A percentile compares a stretch with the other conserved stretches of the same genome.
Conservation (phyloP, 92 coral and sea anemone species). For the Phymanthus crucifer region DNA sequence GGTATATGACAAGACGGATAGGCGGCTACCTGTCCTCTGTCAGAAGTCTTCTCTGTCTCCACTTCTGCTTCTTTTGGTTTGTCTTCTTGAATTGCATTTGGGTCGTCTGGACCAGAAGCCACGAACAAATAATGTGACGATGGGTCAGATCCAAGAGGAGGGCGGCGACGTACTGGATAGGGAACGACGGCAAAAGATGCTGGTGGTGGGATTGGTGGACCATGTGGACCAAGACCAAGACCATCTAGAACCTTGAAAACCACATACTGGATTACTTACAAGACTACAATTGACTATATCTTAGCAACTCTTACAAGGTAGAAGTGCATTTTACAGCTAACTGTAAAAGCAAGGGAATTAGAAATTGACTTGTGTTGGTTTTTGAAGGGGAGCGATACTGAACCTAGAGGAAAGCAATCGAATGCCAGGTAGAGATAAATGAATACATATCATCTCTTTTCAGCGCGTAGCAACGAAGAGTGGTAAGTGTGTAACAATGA, state of each 20-base stretch:
- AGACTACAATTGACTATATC: not conserved
- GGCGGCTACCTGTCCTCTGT: slow-evolving; percentile 63
- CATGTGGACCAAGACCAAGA: slow-evolving; percentile 91
- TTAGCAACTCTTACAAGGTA: not conserved
- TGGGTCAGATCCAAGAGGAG: slow-evolving; percentile 90
- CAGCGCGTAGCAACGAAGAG: no score
- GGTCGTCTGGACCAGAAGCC: slow-evolving; percentile 88
- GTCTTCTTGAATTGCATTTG: slow-evolving; percentile 83
- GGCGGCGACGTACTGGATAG: slow-evolving; percentile 94
- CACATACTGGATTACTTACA: not conserved
- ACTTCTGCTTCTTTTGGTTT: slow-evolving; percentile 81
- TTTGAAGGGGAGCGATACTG: no score
- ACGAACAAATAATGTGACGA: slow-evolving; percentile 87
- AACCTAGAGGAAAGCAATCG: no score
- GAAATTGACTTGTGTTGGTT: no score
- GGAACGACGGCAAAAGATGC: slow-evolving; percentile 98
- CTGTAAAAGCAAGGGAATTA: no score
- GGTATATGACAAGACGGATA: no score
- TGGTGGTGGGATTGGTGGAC: slow-evolving; percentile 99
- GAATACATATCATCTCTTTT: no score
- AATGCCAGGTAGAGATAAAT: no score
- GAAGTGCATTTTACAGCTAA: no score
- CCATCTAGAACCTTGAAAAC: slow-evolving; percentile 82
- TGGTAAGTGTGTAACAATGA: no score
- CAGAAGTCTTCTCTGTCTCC: slow-evolving; percentile 82